phyloP scores from a whole-genome alignment of 2,888 invertebrate genomes.

The Gibbula magus region DNA sequence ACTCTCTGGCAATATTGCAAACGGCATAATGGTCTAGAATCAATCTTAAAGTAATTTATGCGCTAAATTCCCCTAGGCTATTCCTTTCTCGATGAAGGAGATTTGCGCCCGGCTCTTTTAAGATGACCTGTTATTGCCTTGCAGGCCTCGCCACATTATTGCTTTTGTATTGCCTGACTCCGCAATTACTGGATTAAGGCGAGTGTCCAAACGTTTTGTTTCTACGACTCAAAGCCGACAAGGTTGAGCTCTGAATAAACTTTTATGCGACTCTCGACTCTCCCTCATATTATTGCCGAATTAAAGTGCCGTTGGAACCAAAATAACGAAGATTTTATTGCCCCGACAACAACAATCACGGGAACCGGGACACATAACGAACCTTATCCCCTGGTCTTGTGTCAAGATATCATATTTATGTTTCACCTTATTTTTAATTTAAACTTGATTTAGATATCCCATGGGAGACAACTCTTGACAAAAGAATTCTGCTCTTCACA shows the following conservation, averaged over 20 bases:
- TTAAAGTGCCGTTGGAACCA: constrained; percentile 4
- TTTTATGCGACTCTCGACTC: not conserved
- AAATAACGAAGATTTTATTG: constrained; percentile 7
- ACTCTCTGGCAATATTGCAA: constrained; percentile 12
- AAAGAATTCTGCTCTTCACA: no score
- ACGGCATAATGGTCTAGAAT: constrained; percentile 15
- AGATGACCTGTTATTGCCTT: constrained; percentile 15
- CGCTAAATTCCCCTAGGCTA: constrained; percentile 18
- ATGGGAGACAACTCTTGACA: no score
- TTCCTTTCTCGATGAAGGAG: constrained; percentile 8
- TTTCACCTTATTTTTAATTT: no score
- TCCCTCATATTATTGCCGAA: not conserved
- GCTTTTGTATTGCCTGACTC: constrained; percentile 4
- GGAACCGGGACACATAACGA: not conserved
- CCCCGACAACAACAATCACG: not conserved
- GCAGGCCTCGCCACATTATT: not conserved
- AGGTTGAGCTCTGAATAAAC: constrained; percentile 5
- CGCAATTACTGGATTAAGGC: constrained; percentile 1
- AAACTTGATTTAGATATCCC: no score
- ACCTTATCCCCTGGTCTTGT: no score
- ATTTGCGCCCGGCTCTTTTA: constrained; percentile 18
- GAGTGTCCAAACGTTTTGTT: constrained; percentile 15
- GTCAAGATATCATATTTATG: no score
- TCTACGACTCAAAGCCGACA: not conserved
- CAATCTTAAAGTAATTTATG: constrained; percentile 26